Conservation (phyloP, 2,797 vertebrate species). For the Clarias platycephalus region DNA sequence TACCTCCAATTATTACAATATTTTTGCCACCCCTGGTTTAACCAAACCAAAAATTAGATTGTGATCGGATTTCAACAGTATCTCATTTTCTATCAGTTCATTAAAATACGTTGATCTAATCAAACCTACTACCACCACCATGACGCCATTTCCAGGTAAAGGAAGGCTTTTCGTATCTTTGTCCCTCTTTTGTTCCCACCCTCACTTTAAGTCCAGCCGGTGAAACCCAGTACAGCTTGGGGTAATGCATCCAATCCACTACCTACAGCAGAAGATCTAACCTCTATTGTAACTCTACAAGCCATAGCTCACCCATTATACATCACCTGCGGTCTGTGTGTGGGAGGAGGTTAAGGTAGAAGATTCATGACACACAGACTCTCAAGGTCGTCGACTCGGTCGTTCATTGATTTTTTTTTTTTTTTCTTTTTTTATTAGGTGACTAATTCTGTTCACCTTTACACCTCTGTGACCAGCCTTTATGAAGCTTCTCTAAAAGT, state of each 20-base stretch:
- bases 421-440: not conserved
- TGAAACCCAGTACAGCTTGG: slow-evolving; percentile 53
- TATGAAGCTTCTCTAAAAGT: not conserved
- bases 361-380: slow-evolving; percentile 26
- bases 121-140: slow-evolving; percentile 15
- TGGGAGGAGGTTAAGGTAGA: slow-evolving; percentile 28
- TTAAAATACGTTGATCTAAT: not conserved
- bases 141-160: slow-evolving; percentile 33
- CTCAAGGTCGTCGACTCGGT: not conserved
- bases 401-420: too few species aligned
- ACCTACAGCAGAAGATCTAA: slow-evolving; percentile 35
- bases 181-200: slow-evolving; percentile 31
- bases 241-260: slow-evolving; percentile 57
- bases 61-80: not conserved
- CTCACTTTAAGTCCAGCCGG: slow-evolving; percentile 41
- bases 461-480: not conserved
- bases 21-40: not conserved
- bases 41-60: too few species aligned
- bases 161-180: slow-evolving; percentile 37
- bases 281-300: slow-evolving; percentile 46
- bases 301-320: slow-evolving; percentile 48
- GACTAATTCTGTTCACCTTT: not conserved
- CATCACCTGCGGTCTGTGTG: slow-evolving; percentile 43
- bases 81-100: not conserved
- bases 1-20: not conserved